Evolutionary conservation across 2,113 vertebrate genomes (phyloP).

Genomic region (Anoura caudifer): DNA sequence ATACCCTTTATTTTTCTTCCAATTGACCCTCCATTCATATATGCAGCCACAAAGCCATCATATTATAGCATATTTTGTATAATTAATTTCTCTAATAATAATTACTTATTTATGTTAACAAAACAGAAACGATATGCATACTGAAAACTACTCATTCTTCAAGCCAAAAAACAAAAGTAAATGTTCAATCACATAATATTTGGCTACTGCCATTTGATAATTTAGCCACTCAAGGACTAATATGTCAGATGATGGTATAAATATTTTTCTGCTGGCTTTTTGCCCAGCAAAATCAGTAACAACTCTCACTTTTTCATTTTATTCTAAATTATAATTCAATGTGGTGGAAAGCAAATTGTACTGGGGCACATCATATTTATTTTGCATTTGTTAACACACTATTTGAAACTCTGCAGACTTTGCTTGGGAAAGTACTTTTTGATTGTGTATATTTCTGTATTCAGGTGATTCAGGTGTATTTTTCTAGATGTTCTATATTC

Average conservation of each 20-base stretch:
- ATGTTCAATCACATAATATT: background rate
- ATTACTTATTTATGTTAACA: background rate
- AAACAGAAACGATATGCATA: background rate
- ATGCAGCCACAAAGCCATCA: background rate
- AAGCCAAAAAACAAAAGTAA: background rate
- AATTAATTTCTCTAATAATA: background rate
- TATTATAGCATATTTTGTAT: background rate
- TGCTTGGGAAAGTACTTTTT: slow-evolving; percentile 42
- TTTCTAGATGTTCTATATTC: slow-evolving; percentile 65
- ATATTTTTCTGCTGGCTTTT: slow-evolving; percentile 22
- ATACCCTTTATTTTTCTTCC: background rate
- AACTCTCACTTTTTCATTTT: slow-evolving; percentile 36
- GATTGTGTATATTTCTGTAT: slow-evolving; percentile 58
- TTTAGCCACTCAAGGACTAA: background rate
- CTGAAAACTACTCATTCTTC: background rate
- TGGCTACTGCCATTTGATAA: background rate
- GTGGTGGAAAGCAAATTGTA: slow-evolving; percentile 22
- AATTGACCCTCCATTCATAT: background rate
- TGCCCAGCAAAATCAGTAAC: slow-evolving; percentile 1
- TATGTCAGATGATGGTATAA: background rate
- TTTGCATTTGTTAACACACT: slow-evolving; percentile 52
- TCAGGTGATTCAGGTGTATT: slow-evolving; percentile 48
- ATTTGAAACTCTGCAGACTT: slow-evolving; percentile 39
- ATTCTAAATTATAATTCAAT: slow-evolving; percentile 42
- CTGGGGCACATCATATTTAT: background rate